phyloP scores from a whole-genome alignment of 53 echinoderm and acorn worm species.

The Paracentrotus lividus region DNA sequence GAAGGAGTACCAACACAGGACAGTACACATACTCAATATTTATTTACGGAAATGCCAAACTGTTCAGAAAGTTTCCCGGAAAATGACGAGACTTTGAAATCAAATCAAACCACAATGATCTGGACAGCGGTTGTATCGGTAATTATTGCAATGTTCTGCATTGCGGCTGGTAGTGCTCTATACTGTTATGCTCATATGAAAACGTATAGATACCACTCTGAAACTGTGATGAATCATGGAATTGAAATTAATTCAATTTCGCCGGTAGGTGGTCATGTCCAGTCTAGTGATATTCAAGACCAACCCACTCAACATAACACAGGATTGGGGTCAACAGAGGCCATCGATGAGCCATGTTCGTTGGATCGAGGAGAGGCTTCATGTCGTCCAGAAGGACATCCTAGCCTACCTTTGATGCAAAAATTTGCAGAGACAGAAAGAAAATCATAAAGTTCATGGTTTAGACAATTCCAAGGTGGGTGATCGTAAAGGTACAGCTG shows the following conservation, averaged over 20 bases:
- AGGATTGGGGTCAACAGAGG: not conserved
- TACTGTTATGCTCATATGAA: not conserved
- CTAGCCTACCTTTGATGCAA: not conserved
- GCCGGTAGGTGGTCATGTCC: not conserved
- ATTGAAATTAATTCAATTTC: not conserved
- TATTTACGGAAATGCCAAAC: not conserved
- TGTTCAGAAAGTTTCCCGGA: not conserved
- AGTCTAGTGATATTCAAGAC: not conserved
- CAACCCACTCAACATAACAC: not conserved
- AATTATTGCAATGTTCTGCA: not conserved
- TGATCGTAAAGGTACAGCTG: not conserved
- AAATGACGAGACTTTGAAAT: not conserved
- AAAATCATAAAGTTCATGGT: not conserved
- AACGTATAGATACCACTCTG: not conserved
- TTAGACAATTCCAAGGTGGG: not conserved
- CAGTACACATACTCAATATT: not conserved
- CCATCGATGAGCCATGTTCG: not conserved
- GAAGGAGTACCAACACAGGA: not conserved
- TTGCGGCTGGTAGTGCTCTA: not conserved
- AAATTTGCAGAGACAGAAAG: not conserved
- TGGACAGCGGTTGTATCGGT: not conserved
- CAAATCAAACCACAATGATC: not conserved
- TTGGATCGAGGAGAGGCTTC: not conserved
- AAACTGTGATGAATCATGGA: not conserved
- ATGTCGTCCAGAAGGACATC: not conserved